Percentiles rank a stretch among this genome's conserved stretches.
Conservation (phyloP, 2,888 invertebrate genomes). For the Coelogynopora nodosa region DNA sequence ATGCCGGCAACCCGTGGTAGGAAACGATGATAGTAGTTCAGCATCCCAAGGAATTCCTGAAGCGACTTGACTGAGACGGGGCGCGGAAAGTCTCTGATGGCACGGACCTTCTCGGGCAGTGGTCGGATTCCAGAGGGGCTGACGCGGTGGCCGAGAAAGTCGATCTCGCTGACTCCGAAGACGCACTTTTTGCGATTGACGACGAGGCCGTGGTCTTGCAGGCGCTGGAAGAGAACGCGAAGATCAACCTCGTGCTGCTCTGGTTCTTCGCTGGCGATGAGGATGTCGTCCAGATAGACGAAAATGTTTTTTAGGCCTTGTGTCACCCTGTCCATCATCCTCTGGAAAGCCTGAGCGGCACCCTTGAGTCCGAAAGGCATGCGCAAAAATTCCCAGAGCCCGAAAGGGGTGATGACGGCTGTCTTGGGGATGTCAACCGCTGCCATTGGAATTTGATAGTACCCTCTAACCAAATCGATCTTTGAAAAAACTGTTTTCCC, state of each 20-base stretch:
- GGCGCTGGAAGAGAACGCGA: conserved; percentile 43
- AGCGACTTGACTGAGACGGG: neutral
- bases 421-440: conserved; percentile 37
- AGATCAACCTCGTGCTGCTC: conserved; percentile 2
- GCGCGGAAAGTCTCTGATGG: neutral
- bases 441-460: conserved; percentile 42
- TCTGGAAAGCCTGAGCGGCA: conserved; percentile 45
- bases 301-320: neutral
- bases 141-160: neutral
- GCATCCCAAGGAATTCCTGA: neutral
- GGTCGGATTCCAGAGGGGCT: neutral
- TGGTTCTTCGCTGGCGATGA: too few species aligned
- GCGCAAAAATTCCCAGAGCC: conserved; percentile 29
- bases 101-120: neutral
- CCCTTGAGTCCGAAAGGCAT: conserved; percentile 46
- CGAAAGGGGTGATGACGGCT: conserved; percentile 41
- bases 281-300: neutral
- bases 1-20: neutral
- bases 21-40: neutral
- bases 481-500: conserved; percentile 44
- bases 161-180: neutral
- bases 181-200: neutral
- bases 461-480: conserved; percentile 47
- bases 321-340: too few species aligned
- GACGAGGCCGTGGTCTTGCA: conserved; percentile 17